Conservation (phyloP, 2,888 invertebrate genomes). For the Lycia hirtaria region DNA sequence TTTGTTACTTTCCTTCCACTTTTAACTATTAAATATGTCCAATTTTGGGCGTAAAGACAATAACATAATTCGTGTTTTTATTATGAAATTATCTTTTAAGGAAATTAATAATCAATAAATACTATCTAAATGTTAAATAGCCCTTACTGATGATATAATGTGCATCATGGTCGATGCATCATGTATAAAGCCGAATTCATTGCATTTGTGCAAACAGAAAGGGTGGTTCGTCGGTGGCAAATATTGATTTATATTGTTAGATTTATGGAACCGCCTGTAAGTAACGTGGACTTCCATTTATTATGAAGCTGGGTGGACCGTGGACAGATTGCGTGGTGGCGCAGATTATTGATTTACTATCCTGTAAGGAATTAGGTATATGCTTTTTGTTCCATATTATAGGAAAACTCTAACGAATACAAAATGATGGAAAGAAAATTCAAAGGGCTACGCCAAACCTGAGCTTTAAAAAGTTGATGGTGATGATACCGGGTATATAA, state of each 20-base stretch:
- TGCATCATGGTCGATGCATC: slow-evolving; percentile 53
- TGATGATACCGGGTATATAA: no score
- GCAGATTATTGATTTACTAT: slow-evolving; percentile 15
- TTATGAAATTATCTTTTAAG: no score
- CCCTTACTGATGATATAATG: slow-evolving; percentile 14
- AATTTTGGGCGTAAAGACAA: no score
- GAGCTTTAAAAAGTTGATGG: no score
- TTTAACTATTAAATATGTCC: no score
- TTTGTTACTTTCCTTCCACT: no score
- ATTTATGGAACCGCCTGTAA: slow-evolving; percentile 38
- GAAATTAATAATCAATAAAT: background rate
- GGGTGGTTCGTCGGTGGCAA: slow-evolving; percentile 62
- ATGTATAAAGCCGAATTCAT: slow-evolving; percentile 57
- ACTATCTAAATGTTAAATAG: background rate
- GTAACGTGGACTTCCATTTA: slow-evolving; percentile 33
- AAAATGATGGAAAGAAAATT: no score
- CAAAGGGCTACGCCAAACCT: no score
- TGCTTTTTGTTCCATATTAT: background rate
- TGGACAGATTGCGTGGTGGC: slow-evolving; percentile 9
- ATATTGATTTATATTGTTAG: slow-evolving; percentile 72
- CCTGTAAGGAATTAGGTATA: background rate
- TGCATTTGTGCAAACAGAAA: slow-evolving; percentile 68
- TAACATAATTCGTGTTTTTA: no score
- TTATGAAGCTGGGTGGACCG: slow-evolving; percentile 14
- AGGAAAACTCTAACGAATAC: background rate